These are phyloP conservation scores for Thecocarcelia acutangulata DNA, from an alignment of 2,888 invertebrate genomes.

Conservation along the genomic window DNA sequence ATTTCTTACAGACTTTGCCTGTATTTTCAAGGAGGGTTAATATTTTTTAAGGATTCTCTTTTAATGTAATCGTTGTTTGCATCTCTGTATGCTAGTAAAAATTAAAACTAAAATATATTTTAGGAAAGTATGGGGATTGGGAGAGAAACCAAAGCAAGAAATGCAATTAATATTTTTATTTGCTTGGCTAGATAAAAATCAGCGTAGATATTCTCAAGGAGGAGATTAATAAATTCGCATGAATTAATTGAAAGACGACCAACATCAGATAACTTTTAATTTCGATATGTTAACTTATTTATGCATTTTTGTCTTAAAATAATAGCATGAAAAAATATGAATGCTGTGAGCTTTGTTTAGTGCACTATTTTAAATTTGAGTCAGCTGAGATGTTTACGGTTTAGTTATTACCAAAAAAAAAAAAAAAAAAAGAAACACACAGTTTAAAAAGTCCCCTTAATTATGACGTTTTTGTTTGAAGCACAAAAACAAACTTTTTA, in stretches of 20 bases:
- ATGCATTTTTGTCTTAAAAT: too few relatives aligned
- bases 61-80: conserved; percentile 9
- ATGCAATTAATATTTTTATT: conserved; percentile 58
- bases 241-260: conserved; percentile 22
- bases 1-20: conserved; percentile 59
- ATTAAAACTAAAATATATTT: conserved; percentile 34
- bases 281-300: too few relatives aligned
- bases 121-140: conserved; percentile 4
- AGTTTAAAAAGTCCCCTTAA: too few relatives aligned
- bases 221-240: conserved; percentile 38
- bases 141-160: conserved; percentile 6
- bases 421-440: not conserved
- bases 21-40: conserved; percentile 50
- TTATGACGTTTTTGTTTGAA: too few relatives aligned
- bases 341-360: too few relatives aligned
- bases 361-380: too few relatives aligned
- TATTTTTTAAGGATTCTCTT: conserved; percentile 57
- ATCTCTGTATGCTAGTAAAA: conserved; percentile 12
- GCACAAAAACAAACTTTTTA: too few relatives aligned
- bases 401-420: too few relatives aligned
- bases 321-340: too few relatives aligned
- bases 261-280: too few relatives aligned
- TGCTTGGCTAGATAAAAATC: conserved; percentile 49
- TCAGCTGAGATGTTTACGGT: too few relatives aligned
- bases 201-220: not conserved